These are phyloP conservation scores for Alectoris magna DNA, from an alignment of 2,797 vertebrate species.

Conservation along the genomic window DNA sequence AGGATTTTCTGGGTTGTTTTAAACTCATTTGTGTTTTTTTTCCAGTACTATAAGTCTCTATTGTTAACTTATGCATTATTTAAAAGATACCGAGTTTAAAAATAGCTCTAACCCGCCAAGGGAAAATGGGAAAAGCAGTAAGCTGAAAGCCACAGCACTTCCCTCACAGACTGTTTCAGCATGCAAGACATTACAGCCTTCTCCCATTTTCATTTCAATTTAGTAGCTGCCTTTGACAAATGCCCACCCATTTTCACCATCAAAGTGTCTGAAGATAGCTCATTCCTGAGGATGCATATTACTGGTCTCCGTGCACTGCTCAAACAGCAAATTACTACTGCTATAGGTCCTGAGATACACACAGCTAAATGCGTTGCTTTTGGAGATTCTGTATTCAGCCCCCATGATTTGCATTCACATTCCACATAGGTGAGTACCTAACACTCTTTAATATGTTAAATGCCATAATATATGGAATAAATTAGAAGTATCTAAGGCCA, in stretches of 20 bases:
- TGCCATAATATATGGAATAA: not conserved
- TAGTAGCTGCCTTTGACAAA: slow-evolving; percentile 14
- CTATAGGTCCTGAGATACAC: not conserved
- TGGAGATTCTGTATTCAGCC: not conserved
- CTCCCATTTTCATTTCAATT: not conserved
- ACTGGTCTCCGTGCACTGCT: not conserved
- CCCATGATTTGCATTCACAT: not conserved
- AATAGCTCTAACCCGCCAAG: slow-evolving; percentile 52
- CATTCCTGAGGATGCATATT: not conserved
- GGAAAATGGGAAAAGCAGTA: slow-evolving; percentile 51
- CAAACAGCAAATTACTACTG: not conserved
- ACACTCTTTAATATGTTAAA: not conserved
- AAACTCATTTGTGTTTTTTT: not conserved
- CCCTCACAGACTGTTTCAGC: slow-evolving; percentile 2
- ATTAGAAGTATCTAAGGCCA: not conserved
- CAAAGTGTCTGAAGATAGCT: not conserved
- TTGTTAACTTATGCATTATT: slow-evolving; percentile 73
- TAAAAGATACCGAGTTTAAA: slow-evolving; percentile 66
- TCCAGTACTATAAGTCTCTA: slow-evolving; percentile 55
- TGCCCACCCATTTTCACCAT: slow-evolving; percentile 17
- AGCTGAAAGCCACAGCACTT: slow-evolving; percentile 33
- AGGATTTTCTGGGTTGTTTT: slow-evolving; percentile 34
- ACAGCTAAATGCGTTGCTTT: not conserved
- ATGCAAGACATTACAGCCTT: slow-evolving; percentile 16
- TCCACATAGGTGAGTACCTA: not conserved